These are phyloP conservation scores for Drosophila atripex DNA, from an alignment of 2,888 invertebrate genomes.

Conservation along the genomic window DNA sequence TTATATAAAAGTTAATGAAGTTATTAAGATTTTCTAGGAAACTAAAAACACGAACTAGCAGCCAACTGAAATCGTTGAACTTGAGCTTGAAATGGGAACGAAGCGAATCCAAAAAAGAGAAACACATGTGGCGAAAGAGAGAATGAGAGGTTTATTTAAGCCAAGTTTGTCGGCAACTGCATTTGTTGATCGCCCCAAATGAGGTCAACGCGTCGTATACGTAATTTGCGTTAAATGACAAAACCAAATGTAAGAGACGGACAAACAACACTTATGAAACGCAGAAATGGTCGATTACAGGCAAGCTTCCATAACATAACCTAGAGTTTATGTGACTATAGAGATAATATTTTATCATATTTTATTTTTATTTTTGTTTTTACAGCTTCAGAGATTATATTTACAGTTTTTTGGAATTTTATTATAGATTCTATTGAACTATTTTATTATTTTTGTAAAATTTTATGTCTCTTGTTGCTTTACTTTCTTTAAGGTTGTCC, in stretches of 20 bases:
- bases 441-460: neutral
- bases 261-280: conserved; percentile 40
- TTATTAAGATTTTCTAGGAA: no score
- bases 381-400: no score
- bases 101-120: conserved; percentile 18
- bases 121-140: neutral
- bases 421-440: neutral
- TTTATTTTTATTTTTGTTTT: no score
- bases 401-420: neutral
- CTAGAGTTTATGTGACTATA: neutral
- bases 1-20: no score
- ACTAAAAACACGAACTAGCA: no score
- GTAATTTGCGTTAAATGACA: conserved; percentile 69
- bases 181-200: conserved; percentile 54
- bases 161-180: conserved; percentile 33
- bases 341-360: no score
- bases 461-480: neutral
- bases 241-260: conserved; percentile 32
- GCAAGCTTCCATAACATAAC: neutral
- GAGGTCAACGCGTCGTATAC: conserved; percentile 70
- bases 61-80: no score
- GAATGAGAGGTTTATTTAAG: conserved; percentile 22
- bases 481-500: conserved; percentile 12
- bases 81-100: conserved; percentile 69
- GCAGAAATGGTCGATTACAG: conserved; percentile 25